These are phyloP conservation scores for Pholis gunnellus DNA, from an alignment of 2,113 vertebrate genomes.

Conservation along the genomic window DNA sequence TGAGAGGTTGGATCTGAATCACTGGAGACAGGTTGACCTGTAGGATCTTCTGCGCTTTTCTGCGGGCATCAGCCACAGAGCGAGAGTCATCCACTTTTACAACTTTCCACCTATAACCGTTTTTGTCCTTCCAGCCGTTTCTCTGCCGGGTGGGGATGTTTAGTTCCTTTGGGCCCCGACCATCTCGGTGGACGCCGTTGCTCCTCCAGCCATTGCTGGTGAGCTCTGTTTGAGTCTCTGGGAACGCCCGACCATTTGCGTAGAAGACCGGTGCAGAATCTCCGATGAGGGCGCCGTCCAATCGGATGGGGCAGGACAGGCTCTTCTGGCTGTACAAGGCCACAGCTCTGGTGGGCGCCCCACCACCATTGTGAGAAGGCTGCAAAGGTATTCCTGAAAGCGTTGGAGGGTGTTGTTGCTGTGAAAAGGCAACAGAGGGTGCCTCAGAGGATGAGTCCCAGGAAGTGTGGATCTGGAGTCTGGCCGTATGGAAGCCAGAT, in stretches of 20 bases:
- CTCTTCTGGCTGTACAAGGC: constrained; percentile 80
- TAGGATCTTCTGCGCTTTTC: constrained; percentile 78
- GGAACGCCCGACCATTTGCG: constrained; percentile 63
- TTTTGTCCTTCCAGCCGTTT: constrained; percentile 70
- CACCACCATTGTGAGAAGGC: constrained; percentile 75
- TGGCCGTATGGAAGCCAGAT: constrained; percentile 76
- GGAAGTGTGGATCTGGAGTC: constrained; percentile 76
- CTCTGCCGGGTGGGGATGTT: constrained; percentile 29
- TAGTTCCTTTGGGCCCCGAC: constrained; percentile 41
- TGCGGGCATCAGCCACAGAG: constrained; percentile 73
- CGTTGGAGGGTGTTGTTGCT: constrained; percentile 52
- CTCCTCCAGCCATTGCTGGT: constrained; percentile 74
- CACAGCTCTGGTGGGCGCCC: constrained; percentile 72
- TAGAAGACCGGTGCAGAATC: constrained; percentile 77
- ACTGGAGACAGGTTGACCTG: constrained; percentile 79
- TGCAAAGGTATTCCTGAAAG: constrained; percentile 80
- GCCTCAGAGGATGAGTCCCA: constrained; percentile 58
- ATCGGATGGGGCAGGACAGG: constrained; percentile 72
- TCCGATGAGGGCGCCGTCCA: constrained; percentile 77
- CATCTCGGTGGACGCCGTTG: constrained; percentile 56
- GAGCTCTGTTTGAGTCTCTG: constrained; percentile 73
- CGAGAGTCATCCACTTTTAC: constrained; percentile 78
- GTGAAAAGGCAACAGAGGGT: constrained; percentile 27
- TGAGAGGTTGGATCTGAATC: constrained; percentile 78
- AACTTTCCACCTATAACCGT: constrained; percentile 63